Conservation (phyloP, 2,888 invertebrate genomes). For the Podotricha telesiphe region DNA sequence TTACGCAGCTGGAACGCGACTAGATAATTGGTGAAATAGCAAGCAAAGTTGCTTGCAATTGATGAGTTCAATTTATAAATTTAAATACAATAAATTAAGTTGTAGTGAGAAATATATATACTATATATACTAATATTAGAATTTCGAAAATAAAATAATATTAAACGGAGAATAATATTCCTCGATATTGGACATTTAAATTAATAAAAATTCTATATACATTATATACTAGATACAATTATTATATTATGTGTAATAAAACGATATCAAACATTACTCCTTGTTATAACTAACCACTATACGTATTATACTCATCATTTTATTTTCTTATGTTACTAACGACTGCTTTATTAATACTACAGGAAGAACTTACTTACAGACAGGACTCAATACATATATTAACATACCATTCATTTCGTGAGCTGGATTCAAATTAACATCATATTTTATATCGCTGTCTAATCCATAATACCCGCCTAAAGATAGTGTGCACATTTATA, state of each 20-base stretch:
- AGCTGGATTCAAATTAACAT: slow-evolving; percentile 68
- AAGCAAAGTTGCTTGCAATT: slow-evolving; percentile 59
- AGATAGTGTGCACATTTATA: not conserved
- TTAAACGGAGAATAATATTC: too few species aligned
- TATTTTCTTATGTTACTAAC: not conserved
- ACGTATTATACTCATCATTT: not conserved
- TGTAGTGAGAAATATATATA: too few species aligned
- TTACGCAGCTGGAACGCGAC: slow-evolving; percentile 68
- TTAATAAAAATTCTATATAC: too few species aligned
- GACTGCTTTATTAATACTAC: not conserved
- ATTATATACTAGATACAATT: too few species aligned
- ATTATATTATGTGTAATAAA: too few species aligned
- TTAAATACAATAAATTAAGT: too few species aligned
- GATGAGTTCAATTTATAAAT: slow-evolving; percentile 18
- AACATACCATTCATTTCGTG: slow-evolving; percentile 62
- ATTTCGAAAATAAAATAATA: too few species aligned
- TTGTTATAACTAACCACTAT: not conserved
- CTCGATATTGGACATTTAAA: too few species aligned
- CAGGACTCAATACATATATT: slow-evolving; percentile 53
- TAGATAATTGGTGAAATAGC: slow-evolving; percentile 63
- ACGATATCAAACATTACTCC: too few species aligned
- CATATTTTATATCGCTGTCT: slow-evolving; percentile 66
- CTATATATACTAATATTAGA: too few species aligned
- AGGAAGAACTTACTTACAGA: slow-evolving; percentile 2
- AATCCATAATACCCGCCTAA: not conserved